Conservation (phyloP, 2,113 vertebrate genomes). For the Vulpes ferrilata region DNA sequence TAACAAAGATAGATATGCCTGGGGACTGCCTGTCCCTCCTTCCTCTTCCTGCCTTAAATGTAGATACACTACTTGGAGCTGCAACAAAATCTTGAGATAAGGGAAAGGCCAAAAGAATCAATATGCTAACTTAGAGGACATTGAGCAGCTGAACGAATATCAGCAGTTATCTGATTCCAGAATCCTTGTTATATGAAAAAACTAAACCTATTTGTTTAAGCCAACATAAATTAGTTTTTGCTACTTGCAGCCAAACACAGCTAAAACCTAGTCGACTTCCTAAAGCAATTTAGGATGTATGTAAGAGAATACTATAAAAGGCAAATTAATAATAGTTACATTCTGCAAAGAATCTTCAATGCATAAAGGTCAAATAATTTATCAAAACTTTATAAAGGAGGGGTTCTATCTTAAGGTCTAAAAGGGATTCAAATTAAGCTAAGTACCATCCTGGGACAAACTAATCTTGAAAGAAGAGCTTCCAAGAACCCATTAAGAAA, state of each 20-base stretch:
- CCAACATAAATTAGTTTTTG: background rate
- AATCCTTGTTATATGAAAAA: background rate
- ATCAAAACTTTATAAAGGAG: background rate
- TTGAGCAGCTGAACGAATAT: background rate
- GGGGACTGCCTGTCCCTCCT: background rate
- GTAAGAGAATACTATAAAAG: background rate
- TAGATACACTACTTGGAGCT: background rate
- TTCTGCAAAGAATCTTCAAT: background rate
- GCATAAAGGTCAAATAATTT: background rate
- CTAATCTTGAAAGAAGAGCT: background rate
- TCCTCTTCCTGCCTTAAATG: background rate
- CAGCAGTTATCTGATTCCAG: background rate
- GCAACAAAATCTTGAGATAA: background rate
- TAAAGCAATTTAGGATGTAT: background rate
- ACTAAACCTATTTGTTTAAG: background rate
- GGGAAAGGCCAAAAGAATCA: background rate
- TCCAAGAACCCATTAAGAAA: background rate
- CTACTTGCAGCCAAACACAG: background rate
- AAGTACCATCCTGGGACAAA: background rate
- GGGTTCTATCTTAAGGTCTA: background rate
- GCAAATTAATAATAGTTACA: background rate
- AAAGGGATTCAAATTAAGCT: background rate
- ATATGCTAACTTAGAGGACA: background rate
- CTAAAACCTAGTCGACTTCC: background rate
- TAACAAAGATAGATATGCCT: background rate